These are phyloP conservation scores for Oxyteleia sp. DNA, from an alignment of 2,888 invertebrate species.

Conservation along the genomic window DNA sequence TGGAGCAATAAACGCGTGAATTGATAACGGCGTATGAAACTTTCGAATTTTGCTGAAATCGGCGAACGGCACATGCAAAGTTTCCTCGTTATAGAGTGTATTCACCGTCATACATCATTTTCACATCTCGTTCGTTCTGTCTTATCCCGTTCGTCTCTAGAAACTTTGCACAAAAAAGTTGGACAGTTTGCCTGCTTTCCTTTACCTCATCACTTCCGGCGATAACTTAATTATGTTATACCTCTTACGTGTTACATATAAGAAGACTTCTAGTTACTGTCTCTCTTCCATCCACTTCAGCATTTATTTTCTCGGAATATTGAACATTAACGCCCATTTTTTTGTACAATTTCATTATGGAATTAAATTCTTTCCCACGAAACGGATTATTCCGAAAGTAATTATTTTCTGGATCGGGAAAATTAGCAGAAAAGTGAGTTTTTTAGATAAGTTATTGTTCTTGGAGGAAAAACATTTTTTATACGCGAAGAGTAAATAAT, in stretches of 20 bases:
- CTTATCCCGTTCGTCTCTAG: conserved; percentile 62
- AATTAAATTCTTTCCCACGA: conserved; percentile 12
- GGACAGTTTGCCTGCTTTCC: conserved; percentile 71
- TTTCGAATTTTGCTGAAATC: conserved; percentile 73
- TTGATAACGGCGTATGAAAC: conserved; percentile 72
- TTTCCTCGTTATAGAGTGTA: conserved; percentile 72
- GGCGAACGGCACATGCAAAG: conserved; percentile 72
- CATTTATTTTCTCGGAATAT: conserved; percentile 24
- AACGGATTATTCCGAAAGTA: conserved; percentile 37
- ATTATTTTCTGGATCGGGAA: conserved; percentile 28
- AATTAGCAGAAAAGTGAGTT: not conserved
- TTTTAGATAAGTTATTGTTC: not conserved
- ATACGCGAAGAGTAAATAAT: too few species aligned
- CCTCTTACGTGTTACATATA: conserved; percentile 61
- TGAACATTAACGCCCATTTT: conserved; percentile 28
- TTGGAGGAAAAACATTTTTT: not conserved
- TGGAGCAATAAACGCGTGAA: conserved; percentile 70
- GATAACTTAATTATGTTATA: conserved; percentile 64
- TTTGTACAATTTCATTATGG: conserved; percentile 43
- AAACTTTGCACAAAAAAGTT: conserved; percentile 66
- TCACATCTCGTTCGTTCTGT: conserved; percentile 66
- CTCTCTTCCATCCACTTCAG: not conserved
- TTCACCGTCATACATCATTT: conserved; percentile 72
- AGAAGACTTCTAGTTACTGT: conserved; percentile 26
- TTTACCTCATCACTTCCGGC: conserved; percentile 68